phyloP scores from a whole-genome alignment of 2,888 invertebrate species.

The Ceratothoa steindachneri region DNA sequence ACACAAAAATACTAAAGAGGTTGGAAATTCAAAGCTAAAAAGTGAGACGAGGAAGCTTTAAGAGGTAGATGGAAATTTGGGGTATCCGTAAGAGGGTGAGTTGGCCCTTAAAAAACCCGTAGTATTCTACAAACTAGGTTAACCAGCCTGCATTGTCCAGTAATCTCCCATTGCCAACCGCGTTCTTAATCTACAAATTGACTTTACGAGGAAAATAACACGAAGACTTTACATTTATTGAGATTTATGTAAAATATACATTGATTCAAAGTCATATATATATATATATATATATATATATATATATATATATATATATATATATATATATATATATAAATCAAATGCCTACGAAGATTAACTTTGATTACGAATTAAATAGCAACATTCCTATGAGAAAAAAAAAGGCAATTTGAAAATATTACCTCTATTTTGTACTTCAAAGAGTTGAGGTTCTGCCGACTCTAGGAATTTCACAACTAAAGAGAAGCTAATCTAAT shows the following conservation, averaged over 20 bases:
- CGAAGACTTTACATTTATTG: slow-evolving; percentile 4
- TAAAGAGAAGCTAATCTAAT: neutral
- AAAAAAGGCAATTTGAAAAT: neutral
- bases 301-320: slow-evolving; percentile 12
- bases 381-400: neutral
- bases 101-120: no score
- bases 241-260: slow-evolving; percentile 20
- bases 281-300: slow-evolving; percentile 16
- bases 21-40: no score
- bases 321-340: slow-evolving; percentile 10
- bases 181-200: no score
- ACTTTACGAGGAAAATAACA: no score
- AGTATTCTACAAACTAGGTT: no score
- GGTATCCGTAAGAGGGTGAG: no score
- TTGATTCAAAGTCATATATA: slow-evolving; percentile 18
- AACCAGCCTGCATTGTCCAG: no score
- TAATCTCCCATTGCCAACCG: no score
- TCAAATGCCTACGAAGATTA: neutral
- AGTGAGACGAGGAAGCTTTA: no score
- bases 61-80: no score
- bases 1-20: no score
- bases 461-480: neutral
- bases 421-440: neutral
- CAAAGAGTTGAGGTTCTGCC: neutral
- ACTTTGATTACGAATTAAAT: neutral